Conservation (phyloP, 2,888 invertebrate genomes). For the Diplolepis rosae region DNA sequence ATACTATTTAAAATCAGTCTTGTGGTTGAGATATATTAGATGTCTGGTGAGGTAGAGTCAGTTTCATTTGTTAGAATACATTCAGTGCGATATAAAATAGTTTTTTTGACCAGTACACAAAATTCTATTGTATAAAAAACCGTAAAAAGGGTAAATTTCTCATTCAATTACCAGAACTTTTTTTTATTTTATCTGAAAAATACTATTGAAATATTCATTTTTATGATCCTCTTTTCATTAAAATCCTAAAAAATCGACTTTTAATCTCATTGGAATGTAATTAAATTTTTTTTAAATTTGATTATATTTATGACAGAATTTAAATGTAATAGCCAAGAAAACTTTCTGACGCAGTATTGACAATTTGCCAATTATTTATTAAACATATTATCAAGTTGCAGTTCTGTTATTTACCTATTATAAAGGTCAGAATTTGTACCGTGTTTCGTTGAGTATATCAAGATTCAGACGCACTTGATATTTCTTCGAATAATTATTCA, state of each 20-base stretch:
- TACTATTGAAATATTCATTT: too few relatives aligned
- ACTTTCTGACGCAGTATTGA: constrained; percentile 29
- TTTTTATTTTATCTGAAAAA: too few relatives aligned
- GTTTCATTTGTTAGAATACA: constrained; percentile 69
- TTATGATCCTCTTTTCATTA: neutral
- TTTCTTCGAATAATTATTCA: neutral
- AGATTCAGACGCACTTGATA: constrained; percentile 46
- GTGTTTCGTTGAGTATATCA: constrained; percentile 57
- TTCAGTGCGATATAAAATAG: constrained; percentile 59
- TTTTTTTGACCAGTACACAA: constrained; percentile 27
- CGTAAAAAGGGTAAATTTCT: too few relatives aligned
- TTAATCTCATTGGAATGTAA: neutral
- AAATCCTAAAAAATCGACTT: neutral
- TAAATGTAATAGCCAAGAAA: neutral
- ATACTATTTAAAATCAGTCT: constrained; percentile 74
- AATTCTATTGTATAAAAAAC: too few relatives aligned
- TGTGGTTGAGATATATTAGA: constrained; percentile 73
- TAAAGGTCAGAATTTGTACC: constrained; percentile 72
- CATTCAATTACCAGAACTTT: too few relatives aligned
- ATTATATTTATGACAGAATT: too few relatives aligned
- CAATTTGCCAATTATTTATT: constrained; percentile 39
- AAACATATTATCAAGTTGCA: constrained; percentile 7
- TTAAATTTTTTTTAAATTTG: too few relatives aligned
- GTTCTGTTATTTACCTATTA: constrained; percentile 44
- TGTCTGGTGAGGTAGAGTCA: constrained; percentile 73